phyloP scores from a whole-genome alignment of 2,797 vertebrate genomes.

The Typhlichthys subterraneus region DNA sequence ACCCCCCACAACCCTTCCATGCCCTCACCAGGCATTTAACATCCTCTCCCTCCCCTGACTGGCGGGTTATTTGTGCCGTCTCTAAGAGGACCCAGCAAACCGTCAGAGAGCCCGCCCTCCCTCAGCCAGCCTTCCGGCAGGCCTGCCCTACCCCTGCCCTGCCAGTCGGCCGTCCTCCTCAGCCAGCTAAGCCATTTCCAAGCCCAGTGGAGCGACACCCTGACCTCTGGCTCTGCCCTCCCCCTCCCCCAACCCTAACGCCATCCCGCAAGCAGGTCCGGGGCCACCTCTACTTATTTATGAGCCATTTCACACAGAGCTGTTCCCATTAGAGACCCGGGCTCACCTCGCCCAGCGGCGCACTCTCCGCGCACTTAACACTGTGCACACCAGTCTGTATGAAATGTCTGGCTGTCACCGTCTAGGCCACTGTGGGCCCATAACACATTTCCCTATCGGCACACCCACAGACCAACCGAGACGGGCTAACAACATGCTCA shows the following conservation, averaged over 20 bases:
- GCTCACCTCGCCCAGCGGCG: constrained; percentile 59
- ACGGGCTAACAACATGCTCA: background rate
- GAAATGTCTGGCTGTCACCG: constrained; percentile 1
- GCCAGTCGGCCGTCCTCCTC: constrained; percentile 71
- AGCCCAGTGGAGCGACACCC: constrained; percentile 77
- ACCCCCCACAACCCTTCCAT: constrained; percentile 2
- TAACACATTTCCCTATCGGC: background rate
- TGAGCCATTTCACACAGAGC: constrained; percentile 78
- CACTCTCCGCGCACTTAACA: constrained; percentile 54
- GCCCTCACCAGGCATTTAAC: constrained; percentile 49
- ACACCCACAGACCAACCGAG: background rate
- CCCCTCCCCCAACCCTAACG: constrained; percentile 30
- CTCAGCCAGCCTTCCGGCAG: constrained; percentile 36
- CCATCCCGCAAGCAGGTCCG: constrained; percentile 51
- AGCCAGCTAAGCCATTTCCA: constrained; percentile 77
- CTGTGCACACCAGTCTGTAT: constrained; percentile 30
- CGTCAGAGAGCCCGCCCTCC: constrained; percentile 58
- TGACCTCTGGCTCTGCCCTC: constrained; percentile 75
- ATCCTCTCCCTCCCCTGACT: constrained; percentile 36
- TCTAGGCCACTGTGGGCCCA: constrained; percentile 23
- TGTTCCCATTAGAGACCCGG: constrained; percentile 73
- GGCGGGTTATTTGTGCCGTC: constrained; percentile 60
- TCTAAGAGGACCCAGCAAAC: constrained; percentile 60
- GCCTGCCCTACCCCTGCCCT: constrained; percentile 25
- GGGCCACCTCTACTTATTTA: constrained; percentile 74